Base-by-base conservation (phyloP, 2,113 vertebrate genomes). In the Rhagologus leucostigma region DNA sequence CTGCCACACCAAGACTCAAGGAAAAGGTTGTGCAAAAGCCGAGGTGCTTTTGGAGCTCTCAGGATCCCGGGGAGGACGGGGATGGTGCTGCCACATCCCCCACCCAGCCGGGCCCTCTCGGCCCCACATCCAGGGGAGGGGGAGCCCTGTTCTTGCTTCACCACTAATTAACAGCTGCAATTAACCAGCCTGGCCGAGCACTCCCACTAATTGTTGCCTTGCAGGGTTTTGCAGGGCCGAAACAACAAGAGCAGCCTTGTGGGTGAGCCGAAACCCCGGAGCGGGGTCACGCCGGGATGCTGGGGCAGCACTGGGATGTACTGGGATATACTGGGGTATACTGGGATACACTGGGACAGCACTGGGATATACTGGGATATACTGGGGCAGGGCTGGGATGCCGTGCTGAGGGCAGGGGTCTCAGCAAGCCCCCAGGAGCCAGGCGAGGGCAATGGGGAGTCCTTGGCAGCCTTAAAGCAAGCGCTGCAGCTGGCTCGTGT, bases 131-230 rank as follows among this genome's bases (percentile, higher is more conserved):
- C 16, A 52, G 81, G 30, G 42, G 4, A 52, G 14, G 30, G 49
- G 64, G 65, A 89, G 50, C 63, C 33, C 20, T 37, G 18, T 4
- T 65, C 53, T 70, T 84, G 17, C 30, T n/a, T 33, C 71, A 75
- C 46, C 47, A 7, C 90, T 65, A 73, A 60, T 71, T 29, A 79
- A 60, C 23, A 37, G 27, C 60, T 26, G 22, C 22, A 86, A 78
- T 86, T 70, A 90, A 74, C 41, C 81, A 63, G 63, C 71, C 75
- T 7, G 57, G 81, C 75, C n/a, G 15, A 87, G 82, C 41, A 44
- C 93, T 82, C 77, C 78, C 81, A 75, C 87, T 93, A 83, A 93
- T 70, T 80, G 87, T 16, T 67, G 75, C 93, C 24, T 76, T 37
- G 80, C 56, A 63, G 56, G 42, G 78, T 68, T 93, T 56, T 26